phyloP scores from a whole-genome alignment of 2,888 invertebrate species.

The Agrotis exclamationis region DNA sequence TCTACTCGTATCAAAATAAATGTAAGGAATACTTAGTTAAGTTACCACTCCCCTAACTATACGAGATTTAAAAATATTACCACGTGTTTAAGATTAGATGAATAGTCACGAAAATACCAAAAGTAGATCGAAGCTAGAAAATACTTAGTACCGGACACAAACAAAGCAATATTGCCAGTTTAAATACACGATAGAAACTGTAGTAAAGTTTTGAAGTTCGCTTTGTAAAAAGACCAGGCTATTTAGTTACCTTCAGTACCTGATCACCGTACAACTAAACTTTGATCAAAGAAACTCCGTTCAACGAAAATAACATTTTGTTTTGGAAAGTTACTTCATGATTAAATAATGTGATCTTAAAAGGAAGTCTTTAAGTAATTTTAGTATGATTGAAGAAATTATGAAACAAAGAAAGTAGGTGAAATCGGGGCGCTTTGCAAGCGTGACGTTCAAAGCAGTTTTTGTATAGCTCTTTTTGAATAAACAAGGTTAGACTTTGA shows the following conservation, averaged over 20 bases:
- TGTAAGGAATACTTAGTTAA: neutral
- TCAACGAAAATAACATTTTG: conserved; percentile 46
- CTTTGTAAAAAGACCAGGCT: conserved; percentile 56
- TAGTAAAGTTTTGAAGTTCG: conserved; percentile 42
- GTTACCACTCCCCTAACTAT: neutral
- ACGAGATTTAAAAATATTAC: neutral
- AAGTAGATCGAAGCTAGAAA: conserved; percentile 8
- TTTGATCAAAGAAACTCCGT: conserved; percentile 53
- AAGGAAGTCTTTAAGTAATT: conserved; percentile 33
- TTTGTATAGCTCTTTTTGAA: conserved; percentile 17
- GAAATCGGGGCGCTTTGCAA: conserved; percentile 6
- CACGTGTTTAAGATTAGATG: neutral
- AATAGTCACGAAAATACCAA: conserved; percentile 1
- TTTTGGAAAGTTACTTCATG: conserved; percentile 42
- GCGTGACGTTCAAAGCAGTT: conserved; percentile 1
- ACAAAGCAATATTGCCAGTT: conserved; percentile 8
- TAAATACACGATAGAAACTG: conserved; percentile 25
- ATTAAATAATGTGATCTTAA: conserved; percentile 45
- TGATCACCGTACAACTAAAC: conserved; percentile 47
- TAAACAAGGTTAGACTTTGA: neutral
- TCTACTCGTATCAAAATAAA: neutral
- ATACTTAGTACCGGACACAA: conserved; percentile 9
- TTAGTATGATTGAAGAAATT: conserved; percentile 34
- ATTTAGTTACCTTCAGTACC: conserved; percentile 37
- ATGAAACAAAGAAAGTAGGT: conserved; percentile 30